These are phyloP conservation scores for Phocoena phocoena DNA, from an alignment of 2,113 vertebrate species.

Conservation along the genomic window DNA sequence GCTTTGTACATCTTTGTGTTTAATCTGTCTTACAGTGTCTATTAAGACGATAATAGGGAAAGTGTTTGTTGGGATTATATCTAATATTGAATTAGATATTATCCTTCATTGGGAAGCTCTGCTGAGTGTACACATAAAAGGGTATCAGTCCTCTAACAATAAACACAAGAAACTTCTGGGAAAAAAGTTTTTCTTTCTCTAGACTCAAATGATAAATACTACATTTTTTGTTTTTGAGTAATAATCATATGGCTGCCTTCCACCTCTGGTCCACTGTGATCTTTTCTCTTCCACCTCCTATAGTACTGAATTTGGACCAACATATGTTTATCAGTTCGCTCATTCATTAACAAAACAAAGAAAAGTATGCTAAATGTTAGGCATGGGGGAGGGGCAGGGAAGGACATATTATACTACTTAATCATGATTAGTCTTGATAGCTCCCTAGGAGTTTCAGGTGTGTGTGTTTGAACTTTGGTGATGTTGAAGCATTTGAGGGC, in stretches of 20 bases:
- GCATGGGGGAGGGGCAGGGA: neutral
- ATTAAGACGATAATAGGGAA: neutral
- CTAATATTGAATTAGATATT: slow-evolving; percentile 16
- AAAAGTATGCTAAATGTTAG: neutral
- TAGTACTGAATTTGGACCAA: neutral
- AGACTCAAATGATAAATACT: neutral
- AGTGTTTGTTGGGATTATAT: neutral
- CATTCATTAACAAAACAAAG: slow-evolving; percentile 25
- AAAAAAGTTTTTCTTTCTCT: neutral
- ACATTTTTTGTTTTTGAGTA: neutral
- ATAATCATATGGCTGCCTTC: neutral
- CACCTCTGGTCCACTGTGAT: neutral
- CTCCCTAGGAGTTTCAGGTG: neutral
- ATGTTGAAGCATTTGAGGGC: neutral
- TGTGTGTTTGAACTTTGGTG: neutral
- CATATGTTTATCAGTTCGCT: neutral
- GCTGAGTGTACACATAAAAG: neutral
- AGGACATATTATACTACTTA: neutral
- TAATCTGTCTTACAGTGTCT: neutral
- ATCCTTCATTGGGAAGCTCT: slow-evolving; percentile 16
- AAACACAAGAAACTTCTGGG: slow-evolving; percentile 1
- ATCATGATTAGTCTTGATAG: neutral
- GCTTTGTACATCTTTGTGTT: neutral
- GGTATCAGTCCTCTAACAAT: neutral
- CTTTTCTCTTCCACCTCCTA: neutral